These are phyloP conservation scores for Cyanocitta stelleri DNA, from an alignment of 2,113 vertebrate genomes.

Conservation along the genomic window DNA sequence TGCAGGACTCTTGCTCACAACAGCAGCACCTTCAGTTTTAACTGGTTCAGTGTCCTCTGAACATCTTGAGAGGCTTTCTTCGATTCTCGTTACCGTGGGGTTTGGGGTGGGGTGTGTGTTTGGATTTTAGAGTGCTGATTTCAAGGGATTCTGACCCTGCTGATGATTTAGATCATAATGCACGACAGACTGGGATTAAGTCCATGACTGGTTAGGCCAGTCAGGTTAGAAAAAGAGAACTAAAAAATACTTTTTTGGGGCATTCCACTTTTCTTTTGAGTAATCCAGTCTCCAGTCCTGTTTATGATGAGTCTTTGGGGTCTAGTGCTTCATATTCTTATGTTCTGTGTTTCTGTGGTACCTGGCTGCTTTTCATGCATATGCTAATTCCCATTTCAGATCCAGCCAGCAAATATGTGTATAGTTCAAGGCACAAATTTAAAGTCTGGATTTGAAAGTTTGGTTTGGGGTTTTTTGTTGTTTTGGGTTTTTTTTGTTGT, in stretches of 20 bases:
- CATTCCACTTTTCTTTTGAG: background rate
- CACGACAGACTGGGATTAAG: accelerated
- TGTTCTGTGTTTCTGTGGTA: background rate
- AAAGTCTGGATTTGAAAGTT: background rate
- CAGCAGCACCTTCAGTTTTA: background rate
- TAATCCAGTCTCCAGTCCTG: background rate
- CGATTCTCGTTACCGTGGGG: accelerated
- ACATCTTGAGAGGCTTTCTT: background rate
- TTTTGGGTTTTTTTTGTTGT: too few relatives aligned
- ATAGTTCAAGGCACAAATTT: background rate
- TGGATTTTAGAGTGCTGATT: background rate
- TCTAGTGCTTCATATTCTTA: background rate
- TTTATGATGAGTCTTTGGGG: background rate
- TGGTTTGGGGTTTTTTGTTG: background rate
- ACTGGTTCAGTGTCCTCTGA: background rate
- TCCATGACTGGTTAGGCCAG: background rate
- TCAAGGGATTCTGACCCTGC: background rate
- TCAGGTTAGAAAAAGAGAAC: background rate
- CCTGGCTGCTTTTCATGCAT: background rate
- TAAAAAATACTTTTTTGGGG: background rate
- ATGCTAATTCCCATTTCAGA: background rate
- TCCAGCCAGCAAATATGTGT: background rate
- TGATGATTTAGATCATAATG: background rate
- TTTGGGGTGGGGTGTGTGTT: accelerated
- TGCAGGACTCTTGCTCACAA: background rate